Percentiles rank a stretch among this genome's conserved stretches.
Conservation (phyloP, 2,888 invertebrate genomes). For the Stenolophus ochropezus region DNA sequence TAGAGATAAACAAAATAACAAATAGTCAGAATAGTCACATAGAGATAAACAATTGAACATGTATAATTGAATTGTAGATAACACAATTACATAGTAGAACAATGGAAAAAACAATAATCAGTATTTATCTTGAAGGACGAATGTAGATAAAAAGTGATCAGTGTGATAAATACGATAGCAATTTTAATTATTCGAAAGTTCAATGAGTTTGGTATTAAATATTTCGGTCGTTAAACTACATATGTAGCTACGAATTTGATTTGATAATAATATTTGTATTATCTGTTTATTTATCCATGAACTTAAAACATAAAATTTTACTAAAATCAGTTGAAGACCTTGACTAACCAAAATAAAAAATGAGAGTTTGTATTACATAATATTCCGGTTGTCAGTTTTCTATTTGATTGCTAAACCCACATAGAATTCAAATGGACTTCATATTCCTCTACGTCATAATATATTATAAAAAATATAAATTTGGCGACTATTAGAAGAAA, state of each 20-base stretch:
- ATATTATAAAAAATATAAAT: neutral
- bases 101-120: conserved; percentile 24
- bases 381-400: neutral
- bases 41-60: neutral
- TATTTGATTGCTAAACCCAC: neutral
- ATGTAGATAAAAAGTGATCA: conserved; percentile 35
- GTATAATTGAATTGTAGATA: conserved; percentile 18
- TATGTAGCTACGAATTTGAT: too few species aligned
- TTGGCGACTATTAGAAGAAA: neutral
- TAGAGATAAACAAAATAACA: conserved; percentile 1
- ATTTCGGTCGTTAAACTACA: neutral
- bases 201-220: neutral
- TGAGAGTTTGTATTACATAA: neutral
- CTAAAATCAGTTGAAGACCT: neutral
- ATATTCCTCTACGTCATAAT: neutral
- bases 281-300: neutral
- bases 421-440: neutral
- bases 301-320: neutral
- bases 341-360: neutral
- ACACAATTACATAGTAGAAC: neutral
- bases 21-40: neutral
- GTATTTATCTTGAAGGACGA: conserved; percentile 16
- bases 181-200: conserved; percentile 15
- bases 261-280: neutral
- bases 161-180: neutral